Conservation (phyloP, 2,113 vertebrate genomes). For the Catagonus wagneri region DNA sequence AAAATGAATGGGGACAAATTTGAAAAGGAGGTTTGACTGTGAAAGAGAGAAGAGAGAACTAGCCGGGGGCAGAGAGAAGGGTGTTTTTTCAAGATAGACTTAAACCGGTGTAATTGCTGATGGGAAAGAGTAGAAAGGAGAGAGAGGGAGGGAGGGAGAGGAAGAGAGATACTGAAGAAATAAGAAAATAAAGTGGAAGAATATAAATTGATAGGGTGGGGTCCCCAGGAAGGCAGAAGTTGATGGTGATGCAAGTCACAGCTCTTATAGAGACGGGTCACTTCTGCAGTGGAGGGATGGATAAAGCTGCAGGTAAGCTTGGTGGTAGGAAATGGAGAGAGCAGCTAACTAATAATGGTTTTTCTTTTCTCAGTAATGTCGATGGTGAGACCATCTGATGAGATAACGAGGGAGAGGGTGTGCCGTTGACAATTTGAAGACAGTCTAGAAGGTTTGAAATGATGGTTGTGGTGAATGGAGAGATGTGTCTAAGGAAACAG, state of each 20-base stretch:
- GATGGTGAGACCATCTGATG: not conserved
- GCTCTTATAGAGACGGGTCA: not conserved
- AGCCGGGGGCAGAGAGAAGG: not conserved
- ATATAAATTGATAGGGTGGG: not conserved
- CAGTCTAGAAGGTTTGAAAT: not conserved
- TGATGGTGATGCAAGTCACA: not conserved
- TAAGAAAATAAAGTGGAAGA: not conserved
- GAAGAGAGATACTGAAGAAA: not conserved
- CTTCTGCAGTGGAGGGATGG: not conserved
- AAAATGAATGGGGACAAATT: not conserved
- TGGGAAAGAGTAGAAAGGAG: not conserved
- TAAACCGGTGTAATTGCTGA: not conserved
- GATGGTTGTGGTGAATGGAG: not conserved
- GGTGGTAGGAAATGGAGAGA: too few relatives aligned
- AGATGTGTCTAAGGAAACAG: not conserved
- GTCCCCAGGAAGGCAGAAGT: not conserved
- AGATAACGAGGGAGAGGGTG: fast-evolving
- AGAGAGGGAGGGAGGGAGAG: not conserved
- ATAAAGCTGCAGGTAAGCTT: not conserved
- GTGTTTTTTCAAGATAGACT: not conserved
- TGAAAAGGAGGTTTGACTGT: not conserved
- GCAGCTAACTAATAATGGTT: not conserved
- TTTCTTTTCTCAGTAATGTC: not conserved
- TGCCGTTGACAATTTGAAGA: not conserved
- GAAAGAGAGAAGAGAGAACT: not conserved